Base-by-base conservation (phyloP, 2,113 vertebrate species). In the Hyperopisus bebe region DNA sequence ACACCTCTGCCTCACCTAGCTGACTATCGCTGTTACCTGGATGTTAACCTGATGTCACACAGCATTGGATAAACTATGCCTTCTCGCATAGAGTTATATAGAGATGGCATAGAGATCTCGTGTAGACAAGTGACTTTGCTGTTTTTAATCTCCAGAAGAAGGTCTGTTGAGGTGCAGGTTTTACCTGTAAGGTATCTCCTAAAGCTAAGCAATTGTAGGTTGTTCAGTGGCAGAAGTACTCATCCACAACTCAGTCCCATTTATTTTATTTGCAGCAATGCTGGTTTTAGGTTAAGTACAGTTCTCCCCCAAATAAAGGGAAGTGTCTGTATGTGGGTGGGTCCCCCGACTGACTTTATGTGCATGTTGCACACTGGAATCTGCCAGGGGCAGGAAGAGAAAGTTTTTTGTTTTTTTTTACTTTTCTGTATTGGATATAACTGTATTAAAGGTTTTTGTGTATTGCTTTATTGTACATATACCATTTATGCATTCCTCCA, bases 351-450 rank as follows among this genome's bases (percentile, higher is more conserved):
- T 58, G 94, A 91, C 94, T 93, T 84, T 88, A 44, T 83, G 50
- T 94, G 93, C 94, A 93, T 90, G 92, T 90, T 90, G 17, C 80
- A 92, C 92, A 93, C 93, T 90, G 91, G 93, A 92, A 92, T 94
- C 93, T 92, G 93, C 93, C 93, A 94, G 94, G 95, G 92, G 93
- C 93, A 93, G 92, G 93, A 93, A 70, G 62, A 70, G 62, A n/a
- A 62, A 1, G 6, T n/a, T 11, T 66, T 66, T 27, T 90, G 92
- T 51, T 91, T 90, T 94, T 62, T 93, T 95, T 94, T 95, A 95
- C 94, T 94, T 95, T 24, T 86, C 92, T 94, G 94, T 95, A 95
- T 93, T 92, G 91, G 74, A 94, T 93, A 93, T 94, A 93, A 94
- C 92, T 95, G 88, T 91, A 93, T 95, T 95, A 95, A 86, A 92